These are phyloP conservation scores for Meganola albula DNA, from an alignment of 2,888 invertebrate species.

Conservation along the genomic window DNA sequence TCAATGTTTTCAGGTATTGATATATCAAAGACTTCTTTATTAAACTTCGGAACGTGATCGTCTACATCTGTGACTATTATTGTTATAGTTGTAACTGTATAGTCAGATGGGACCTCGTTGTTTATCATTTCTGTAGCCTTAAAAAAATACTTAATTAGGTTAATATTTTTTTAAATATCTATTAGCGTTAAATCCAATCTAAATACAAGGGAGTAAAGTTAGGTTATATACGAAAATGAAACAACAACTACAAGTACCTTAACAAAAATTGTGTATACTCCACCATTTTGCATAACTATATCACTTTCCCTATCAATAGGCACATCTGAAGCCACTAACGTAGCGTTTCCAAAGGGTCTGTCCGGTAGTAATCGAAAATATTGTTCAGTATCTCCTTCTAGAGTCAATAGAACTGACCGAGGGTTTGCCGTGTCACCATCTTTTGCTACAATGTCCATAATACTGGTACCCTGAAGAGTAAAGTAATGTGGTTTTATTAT, in stretches of 20 bases:
- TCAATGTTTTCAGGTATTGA: constrained; percentile 87
- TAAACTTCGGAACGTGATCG: constrained; percentile 86
- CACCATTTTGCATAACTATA: constrained; percentile 85
- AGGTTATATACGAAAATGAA: neutral
- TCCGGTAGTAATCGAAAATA: constrained; percentile 81
- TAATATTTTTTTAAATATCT: neutral
- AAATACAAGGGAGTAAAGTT: neutral
- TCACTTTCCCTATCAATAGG: constrained; percentile 87
- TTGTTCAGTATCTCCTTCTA: constrained; percentile 82
- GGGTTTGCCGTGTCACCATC: constrained; percentile 90
- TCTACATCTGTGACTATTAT: constrained; percentile 88
- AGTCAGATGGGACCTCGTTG: constrained; percentile 83
- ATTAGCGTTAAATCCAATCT: neutral
- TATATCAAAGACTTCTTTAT: constrained; percentile 80
- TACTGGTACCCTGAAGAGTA: constrained; percentile 77
- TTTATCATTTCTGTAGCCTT: constrained; percentile 86
- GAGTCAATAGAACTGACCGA: constrained; percentile 79
- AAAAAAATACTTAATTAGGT: constrained; percentile 14
- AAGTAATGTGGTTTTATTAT: too few relatives aligned
- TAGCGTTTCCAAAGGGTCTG: constrained; percentile 75
- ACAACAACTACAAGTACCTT: constrained; percentile 51
- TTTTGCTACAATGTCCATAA: constrained; percentile 84
- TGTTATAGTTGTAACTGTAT: constrained; percentile 82
- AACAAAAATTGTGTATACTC: constrained; percentile 84
- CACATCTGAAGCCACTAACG: constrained; percentile 79